These are phyloP conservation scores for Harpalus rubripes DNA, from an alignment of 2,888 invertebrate species.

Conservation along the genomic window DNA sequence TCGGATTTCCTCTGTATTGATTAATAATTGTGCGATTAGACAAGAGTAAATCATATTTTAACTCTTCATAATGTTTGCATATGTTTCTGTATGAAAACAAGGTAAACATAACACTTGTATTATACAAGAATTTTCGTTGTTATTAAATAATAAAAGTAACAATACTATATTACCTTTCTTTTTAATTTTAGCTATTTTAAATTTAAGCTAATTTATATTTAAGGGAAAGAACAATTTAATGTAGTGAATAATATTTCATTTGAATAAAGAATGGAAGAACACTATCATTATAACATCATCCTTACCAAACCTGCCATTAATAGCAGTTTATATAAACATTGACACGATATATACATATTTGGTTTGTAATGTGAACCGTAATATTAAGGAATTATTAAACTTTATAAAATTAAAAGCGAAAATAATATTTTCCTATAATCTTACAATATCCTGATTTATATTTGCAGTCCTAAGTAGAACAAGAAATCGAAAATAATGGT, in stretches of 20 bases:
- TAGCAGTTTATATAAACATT: no score
- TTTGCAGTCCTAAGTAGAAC: no score
- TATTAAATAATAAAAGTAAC: conserved; percentile 37
- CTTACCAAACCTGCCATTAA: no score
- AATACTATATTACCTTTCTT: conserved; percentile 4
- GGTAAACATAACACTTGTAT: conserved; percentile 13
- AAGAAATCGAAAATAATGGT: no score
- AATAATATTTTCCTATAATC: no score
- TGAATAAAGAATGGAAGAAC: conserved; percentile 19
- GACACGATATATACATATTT: no score
- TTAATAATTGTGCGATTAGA: conserved; percentile 8
- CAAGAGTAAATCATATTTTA: conserved; percentile 36
- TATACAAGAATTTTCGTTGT: conserved; percentile 18
- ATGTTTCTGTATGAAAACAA: conserved; percentile 31
- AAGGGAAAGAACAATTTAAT: conserved; percentile 6
- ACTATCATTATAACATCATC: neutral
- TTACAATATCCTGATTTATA: no score
- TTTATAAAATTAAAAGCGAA: no score
- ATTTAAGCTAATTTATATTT: conserved; percentile 5
- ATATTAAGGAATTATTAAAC: no score
- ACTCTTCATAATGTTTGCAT: conserved; percentile 10
- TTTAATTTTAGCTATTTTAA: conserved; percentile 34
- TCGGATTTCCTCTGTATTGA: conserved; percentile 22
- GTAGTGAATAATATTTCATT: conserved; percentile 15
- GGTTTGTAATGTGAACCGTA: no score